Base-by-base conservation (phyloP, 2,797 vertebrate species). In the Tangara arthus region DNA sequence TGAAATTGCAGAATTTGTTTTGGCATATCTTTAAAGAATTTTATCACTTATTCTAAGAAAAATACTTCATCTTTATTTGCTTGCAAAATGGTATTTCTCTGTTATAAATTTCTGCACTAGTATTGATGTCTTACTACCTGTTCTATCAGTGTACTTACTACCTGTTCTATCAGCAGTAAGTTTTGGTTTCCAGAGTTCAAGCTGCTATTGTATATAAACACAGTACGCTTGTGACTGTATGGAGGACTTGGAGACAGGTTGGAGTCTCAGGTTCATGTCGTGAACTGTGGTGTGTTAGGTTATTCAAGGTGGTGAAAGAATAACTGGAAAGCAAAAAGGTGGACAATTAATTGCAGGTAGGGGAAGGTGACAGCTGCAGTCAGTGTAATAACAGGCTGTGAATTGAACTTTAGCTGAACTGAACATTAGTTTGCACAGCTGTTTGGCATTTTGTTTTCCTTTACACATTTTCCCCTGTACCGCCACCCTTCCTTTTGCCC, bases 221-320 rank as follows among this genome's bases (percentile, higher is more conserved):
- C 22, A 34, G 2, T 7, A 1, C 5, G 23, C 24, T 56, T 28
- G 19, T 63, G 53, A 34, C 39, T 84, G 15, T 3, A 0, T 65
- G 64, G 37, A 59, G 46, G n/a, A 47, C 5, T 4, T 59, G 61
- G 56, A n/a, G 18, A 17, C 23, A 14, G 30, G 15, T 16, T 69
- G 53, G 28, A n/a, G 28, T 66, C n/a, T 39, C 0, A 0, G 11
- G 39, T 61, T 12, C 3, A 1, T 0, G 0, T 34, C 20, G 49
- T 50, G 63, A 86, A 21, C 41, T 9, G 1, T 59, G 41, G 35
- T 34, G 28, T 41, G 15, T 80, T 46, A 24, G 26, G 13, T 77
- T 79, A 28, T 35, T 66, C 35, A 56, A 19, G 14, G 52, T 63
- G 28, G 24, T 52, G 37, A 63, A 70, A 37, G 72, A 88, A 26